Evolutionary conservation across 2,888 invertebrate species (phyloP).

Genomic region (Mimumesa dahlbomi): DNA sequence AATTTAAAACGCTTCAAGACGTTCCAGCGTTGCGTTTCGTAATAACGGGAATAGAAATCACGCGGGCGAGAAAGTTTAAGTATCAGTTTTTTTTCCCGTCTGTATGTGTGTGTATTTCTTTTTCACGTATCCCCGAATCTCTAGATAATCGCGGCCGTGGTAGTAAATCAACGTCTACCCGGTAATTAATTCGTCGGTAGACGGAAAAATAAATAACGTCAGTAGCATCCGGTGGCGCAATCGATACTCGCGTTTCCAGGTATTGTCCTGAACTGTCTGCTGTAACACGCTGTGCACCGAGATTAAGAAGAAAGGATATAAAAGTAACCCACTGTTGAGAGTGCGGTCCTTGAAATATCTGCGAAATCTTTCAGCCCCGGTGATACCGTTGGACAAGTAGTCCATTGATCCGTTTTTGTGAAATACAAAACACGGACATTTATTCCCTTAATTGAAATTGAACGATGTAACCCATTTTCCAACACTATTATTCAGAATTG

Average conservation of each 20-base stretch:
- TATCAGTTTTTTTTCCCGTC: no score
- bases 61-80: neutral
- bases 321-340: conserved; percentile 17
- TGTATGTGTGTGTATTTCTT: no score
- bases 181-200: conserved; percentile 53
- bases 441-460: no score
- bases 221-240: conserved; percentile 51
- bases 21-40: neutral
- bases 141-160: conserved; percentile 15
- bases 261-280: conserved; percentile 30
- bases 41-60: neutral
- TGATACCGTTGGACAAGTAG: neutral
- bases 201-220: conserved; percentile 61
- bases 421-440: no score
- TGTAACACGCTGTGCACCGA: conserved; percentile 11
- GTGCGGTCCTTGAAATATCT: neutral
- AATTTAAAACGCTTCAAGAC: no score
- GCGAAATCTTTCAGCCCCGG: neutral
- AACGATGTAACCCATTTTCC: no score
- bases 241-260: conserved; percentile 48
- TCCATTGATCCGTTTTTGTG: no score
- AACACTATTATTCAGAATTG: no score
- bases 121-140: neutral
- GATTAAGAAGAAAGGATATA: conserved; percentile 16
- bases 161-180: conserved; percentile 44